A percentile compares a stretch with the other conserved stretches of the same genome.
Conservation (phyloP, 2,113 vertebrate species). For the Dascyllus trimaculatus region DNA sequence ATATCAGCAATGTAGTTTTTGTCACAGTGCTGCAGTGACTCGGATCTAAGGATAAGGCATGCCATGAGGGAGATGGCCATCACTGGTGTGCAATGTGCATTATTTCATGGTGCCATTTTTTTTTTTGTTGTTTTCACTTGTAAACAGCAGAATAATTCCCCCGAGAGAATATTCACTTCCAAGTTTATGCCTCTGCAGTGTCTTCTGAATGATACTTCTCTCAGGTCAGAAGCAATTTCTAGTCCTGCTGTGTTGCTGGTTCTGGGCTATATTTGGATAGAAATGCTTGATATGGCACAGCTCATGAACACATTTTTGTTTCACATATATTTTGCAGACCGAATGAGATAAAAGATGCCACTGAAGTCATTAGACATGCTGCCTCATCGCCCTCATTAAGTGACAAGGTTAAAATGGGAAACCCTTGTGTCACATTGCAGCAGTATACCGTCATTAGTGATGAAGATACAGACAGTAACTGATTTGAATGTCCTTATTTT, state of each 20-base stretch:
- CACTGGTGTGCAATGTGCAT: slow-evolving; percentile 13
- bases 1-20: slow-evolving; percentile 54
- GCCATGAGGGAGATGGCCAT: slow-evolving; percentile 49
- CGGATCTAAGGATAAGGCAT: slow-evolving; percentile 37
- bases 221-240: slow-evolving; percentile 18
- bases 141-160: slow-evolving; percentile 23
- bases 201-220: slow-evolving; percentile 14
- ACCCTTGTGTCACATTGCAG: no score
- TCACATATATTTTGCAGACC: slow-evolving; percentile 31
- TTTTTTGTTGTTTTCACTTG: slow-evolving; percentile 14
- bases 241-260: slow-evolving; percentile 5
- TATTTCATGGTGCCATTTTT: slow-evolving; percentile 28
- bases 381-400: neutral
- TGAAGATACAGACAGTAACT: no score
- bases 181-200: slow-evolving; percentile 35
- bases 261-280: neutral
- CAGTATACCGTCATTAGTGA: no score
- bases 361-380: slow-evolving; percentile 1
- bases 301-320: slow-evolving; percentile 15
- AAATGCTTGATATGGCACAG: neutral
- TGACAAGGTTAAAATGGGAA: no score
- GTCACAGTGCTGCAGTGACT: slow-evolving; percentile 61
- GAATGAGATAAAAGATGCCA: slow-evolving; percentile 27
- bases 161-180: slow-evolving; percentile 10
- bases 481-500: no score